A percentile compares a stretch with the other conserved stretches of the same genome.
Conservation (phyloP, 2,113 vertebrate species). For the Trichomycterus rosablanca region DNA sequence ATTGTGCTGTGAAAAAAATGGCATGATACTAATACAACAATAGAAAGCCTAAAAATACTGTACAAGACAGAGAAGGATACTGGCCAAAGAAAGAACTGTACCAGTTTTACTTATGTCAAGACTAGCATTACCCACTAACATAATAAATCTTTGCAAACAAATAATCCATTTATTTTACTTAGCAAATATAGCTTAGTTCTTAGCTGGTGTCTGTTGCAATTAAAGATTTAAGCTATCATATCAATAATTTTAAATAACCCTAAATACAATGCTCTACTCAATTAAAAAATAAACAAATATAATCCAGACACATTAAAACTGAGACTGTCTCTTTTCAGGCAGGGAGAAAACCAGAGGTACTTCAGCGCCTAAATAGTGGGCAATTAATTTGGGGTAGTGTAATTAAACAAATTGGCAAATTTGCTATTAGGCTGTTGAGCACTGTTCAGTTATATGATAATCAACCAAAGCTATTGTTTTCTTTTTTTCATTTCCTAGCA, state of each 20-base stretch:
- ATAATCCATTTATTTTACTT: constrained; percentile 4
- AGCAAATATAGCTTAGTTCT: not conserved
- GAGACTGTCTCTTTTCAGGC: constrained; percentile 62
- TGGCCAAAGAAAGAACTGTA: not conserved
- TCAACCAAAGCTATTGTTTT: constrained; percentile 67
- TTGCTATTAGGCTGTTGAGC: constrained; percentile 75
- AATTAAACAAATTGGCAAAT: constrained; percentile 78
- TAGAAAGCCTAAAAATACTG: no score
- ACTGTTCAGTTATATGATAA: constrained; percentile 73
- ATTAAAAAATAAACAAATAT: constrained; percentile 47
- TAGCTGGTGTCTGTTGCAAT: not conserved
- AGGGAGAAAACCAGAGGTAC: constrained; percentile 64
- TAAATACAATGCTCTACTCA: not conserved
- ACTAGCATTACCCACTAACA: not conserved
- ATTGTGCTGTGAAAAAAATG: constrained; percentile 28
- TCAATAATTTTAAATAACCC: constrained; percentile 39
- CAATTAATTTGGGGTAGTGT: constrained; percentile 73
- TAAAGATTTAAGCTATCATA: not conserved
- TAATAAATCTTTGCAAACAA: not conserved
- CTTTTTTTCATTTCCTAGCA: constrained; percentile 63
- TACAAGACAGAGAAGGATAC: not conserved
- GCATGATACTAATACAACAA: constrained; percentile 7
- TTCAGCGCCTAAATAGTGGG: constrained; percentile 70
- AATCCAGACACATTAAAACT: constrained; percentile 54
- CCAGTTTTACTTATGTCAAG: not conserved